Base-by-base conservation (phyloP, 2,888 invertebrate genomes). In the Melinaea menophilus region DNA sequence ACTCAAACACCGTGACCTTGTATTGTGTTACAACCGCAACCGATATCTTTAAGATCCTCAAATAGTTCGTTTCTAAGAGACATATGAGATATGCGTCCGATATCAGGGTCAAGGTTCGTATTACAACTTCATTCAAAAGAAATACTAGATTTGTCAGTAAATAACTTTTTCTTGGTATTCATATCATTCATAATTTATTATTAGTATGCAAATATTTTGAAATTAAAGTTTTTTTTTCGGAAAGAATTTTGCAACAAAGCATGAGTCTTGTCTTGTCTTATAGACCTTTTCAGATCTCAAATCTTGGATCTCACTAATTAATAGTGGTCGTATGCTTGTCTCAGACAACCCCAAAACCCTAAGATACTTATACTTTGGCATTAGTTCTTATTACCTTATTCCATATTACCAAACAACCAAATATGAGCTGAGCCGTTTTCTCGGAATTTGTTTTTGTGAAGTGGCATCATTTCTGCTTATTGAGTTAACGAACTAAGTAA, bases 341-440 rank as follows among this genome's bases (percentile, higher is more conserved):
- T 41, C 41, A 9, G 5, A 51, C 31, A 9, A 31, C 22, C 51
- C 9, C 51, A 5, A 31, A 51, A 7, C 48, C 31, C 35, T 22
- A 55, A 51, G 54, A 41, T 66, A 74, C 54, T 46, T 60, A 61
- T 58, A 78, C 82, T 81, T 84, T 84, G 84, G 79, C 83, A 78
- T 71, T 83, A 80, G 78, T 73, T 71, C 67, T 63, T 62, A 67
- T 68, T 59, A 64, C 65, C 68, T 54, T 57, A 62, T 69, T 69
- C 67, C 68, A 47, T 57, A 62, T 69, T 69, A 65, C 67, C 68
- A 69, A 65, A 67, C 47, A 67, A 70, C 62, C 59, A 51, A 65
- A 62, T 64, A 56, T 56, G 57, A 56, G 55, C 51, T 56, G 57
- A 56, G 55, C 51, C 59, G 58, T 59, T 61, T 67, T 13, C 35